Percentiles rank a stretch among this genome's conserved stretches.
These are phyloP conservation scores for Allophyes oxyacanthae DNA, from an alignment of 2,888 invertebrate species.

Conservation along the genomic window DNA sequence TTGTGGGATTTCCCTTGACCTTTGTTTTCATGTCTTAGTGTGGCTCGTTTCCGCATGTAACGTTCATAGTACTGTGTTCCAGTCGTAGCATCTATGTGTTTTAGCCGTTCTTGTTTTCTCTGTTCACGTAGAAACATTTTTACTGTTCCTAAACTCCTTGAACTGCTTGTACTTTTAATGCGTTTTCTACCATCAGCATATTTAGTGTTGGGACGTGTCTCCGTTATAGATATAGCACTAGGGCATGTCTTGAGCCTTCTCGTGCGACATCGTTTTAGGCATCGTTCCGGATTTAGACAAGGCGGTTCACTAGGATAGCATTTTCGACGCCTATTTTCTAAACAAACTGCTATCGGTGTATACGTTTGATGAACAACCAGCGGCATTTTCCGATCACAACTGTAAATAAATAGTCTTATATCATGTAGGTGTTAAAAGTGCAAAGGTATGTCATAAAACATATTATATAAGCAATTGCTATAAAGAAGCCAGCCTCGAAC, in stretches of 20 bases:
- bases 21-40: neutral
- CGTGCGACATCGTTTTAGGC: conserved; percentile 17
- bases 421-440: too few relatives aligned
- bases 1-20: conserved; percentile 1
- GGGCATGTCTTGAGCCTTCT: conserved; percentile 25
- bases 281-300: conserved; percentile 17
- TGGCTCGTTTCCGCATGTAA: conserved; percentile 33
- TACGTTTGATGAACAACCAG: conserved; percentile 9
- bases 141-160: conserved; percentile 7
- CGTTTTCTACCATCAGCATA: conserved; percentile 6
- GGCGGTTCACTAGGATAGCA: conserved; percentile 8
- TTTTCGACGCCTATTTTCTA: conserved; percentile 19
- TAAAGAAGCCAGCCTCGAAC: conserved; percentile 36
- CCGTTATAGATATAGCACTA: conserved; percentile 30
- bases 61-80: conserved; percentile 46
- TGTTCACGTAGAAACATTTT: conserved; percentile 25
- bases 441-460: neutral
- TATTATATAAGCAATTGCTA: conserved; percentile 21
- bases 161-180: conserved; percentile 6
- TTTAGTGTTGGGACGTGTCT: conserved; percentile 7
- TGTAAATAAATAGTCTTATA: conserved; percentile 14
- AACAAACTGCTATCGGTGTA: conserved; percentile 18
- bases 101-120: conserved; percentile 31
- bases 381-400: conserved; percentile 16
- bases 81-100: conserved; percentile 38